These are phyloP conservation scores for Drosophila varians DNA, from an alignment of 1,140 invertebrate genomes.

Conservation along the genomic window DNA sequence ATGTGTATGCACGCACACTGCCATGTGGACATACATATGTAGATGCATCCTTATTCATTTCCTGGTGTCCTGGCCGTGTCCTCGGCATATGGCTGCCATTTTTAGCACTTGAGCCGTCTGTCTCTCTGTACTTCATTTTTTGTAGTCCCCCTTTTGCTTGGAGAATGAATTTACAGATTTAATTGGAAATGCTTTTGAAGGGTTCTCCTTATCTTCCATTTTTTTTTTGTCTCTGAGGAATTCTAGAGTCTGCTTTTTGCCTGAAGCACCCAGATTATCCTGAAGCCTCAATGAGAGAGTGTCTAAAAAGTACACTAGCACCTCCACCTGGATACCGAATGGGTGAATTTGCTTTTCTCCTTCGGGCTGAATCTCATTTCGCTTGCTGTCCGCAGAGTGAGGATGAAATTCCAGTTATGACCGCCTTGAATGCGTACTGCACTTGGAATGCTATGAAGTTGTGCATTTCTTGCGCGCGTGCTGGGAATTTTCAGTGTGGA, in stretches of 20 bases:
- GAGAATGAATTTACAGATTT: slow-evolving; percentile 35
- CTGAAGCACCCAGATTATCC: slow-evolving; percentile 7
- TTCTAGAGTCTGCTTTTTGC: slow-evolving; percentile 2
- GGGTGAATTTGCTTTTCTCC: neutral
- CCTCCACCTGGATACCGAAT: neutral
- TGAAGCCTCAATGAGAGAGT: neutral
- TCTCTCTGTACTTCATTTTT: slow-evolving; percentile 14
- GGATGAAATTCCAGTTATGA: slow-evolving; percentile 75
- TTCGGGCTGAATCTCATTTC: slow-evolving; percentile 28
- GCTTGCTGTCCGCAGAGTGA: slow-evolving; percentile 24
- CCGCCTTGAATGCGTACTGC: slow-evolving; percentile 72
- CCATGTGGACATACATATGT: slow-evolving; percentile 23
- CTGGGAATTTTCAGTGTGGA: slow-evolving; percentile 75
- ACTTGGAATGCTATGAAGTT: slow-evolving; percentile 76
- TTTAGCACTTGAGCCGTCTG: slow-evolving; percentile 44
- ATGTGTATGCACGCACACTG: too few relatives aligned
- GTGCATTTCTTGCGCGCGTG: slow-evolving; percentile 79
- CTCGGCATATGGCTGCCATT: slow-evolving; percentile 49
- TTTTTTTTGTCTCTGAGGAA: neutral
- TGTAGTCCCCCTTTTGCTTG: neutral
- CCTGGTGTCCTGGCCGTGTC: slow-evolving; percentile 31
- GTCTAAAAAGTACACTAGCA: slow-evolving; percentile 11
- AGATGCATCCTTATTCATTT: slow-evolving; percentile 44
- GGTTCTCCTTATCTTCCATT: neutral
- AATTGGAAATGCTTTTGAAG: slow-evolving; percentile 49